These are phyloP conservation scores for Scrobipalpa costella DNA, from an alignment of 2,888 invertebrate genomes.

Conservation along the genomic window DNA sequence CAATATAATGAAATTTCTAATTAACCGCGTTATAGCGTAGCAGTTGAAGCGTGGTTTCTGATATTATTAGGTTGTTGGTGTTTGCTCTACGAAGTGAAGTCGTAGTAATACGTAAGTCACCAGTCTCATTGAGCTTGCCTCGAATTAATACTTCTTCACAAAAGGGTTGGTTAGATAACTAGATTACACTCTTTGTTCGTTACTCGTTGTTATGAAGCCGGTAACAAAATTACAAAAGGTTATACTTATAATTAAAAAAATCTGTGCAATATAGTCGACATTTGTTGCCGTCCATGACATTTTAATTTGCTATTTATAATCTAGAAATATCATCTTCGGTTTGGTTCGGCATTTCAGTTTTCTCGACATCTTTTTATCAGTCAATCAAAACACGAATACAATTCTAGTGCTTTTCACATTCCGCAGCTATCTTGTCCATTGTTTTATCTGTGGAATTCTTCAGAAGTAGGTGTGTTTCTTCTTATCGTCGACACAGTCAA, in stretches of 20 bases:
- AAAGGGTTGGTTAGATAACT: constrained; percentile 42
- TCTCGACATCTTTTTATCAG: constrained; percentile 5
- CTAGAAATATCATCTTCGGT: constrained; percentile 27
- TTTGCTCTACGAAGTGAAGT: constrained; percentile 35
- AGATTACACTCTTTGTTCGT: constrained; percentile 23
- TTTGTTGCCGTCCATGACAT: constrained; percentile 19
- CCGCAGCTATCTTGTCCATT: background rate
- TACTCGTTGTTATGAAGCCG: constrained; percentile 9
- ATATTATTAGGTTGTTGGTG: constrained; percentile 23
- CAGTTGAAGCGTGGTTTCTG: constrained; percentile 27
- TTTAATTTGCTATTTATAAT: constrained; percentile 24
- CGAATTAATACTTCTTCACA: constrained; percentile 32
- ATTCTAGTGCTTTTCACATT: constrained; percentile 8
- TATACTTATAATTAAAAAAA: constrained; percentile 7
- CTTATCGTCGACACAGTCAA: background rate
- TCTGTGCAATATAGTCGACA: background rate
- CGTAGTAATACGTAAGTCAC: constrained; percentile 45
- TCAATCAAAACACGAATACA: background rate
- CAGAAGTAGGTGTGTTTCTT: background rate
- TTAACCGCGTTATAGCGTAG: constrained; percentile 40
- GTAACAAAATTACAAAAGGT: constrained; percentile 12
- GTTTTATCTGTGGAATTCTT: background rate
- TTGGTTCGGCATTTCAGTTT: constrained; percentile 8
- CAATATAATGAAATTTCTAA: constrained; percentile 31
- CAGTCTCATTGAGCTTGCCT: constrained; percentile 39